phyloP scores from a whole-genome alignment of 2,797 vertebrate species.

The Eurystomus glaucurus region DNA sequence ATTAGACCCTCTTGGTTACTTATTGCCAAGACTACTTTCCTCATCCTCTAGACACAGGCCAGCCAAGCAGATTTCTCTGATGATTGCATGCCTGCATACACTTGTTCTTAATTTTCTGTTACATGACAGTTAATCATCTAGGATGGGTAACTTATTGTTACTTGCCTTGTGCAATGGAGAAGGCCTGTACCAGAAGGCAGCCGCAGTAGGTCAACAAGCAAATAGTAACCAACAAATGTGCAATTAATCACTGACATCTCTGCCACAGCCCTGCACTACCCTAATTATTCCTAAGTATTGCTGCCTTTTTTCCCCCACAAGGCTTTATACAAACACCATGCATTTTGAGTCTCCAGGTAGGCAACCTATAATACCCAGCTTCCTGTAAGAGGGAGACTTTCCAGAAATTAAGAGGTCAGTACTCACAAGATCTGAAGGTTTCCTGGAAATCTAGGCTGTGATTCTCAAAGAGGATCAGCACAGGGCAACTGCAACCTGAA shows the following conservation, averaged over 20 bases:
- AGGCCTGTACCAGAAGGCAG: background rate
- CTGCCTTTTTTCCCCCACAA: background rate
- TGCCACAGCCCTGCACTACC: accelerated
- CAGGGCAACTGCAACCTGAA: background rate
- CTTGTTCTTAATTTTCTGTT: background rate
- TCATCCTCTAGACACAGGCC: background rate
- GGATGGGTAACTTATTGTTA: background rate
- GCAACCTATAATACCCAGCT: background rate
- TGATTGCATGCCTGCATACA: background rate
- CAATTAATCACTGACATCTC: background rate
- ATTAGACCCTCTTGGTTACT: background rate
- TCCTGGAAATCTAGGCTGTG: background rate
- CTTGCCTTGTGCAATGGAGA: background rate
- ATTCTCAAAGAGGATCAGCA: background rate
- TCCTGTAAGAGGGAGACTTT: accelerated
- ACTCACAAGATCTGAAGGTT: background rate
- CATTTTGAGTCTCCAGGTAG: background rate
- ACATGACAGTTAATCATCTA: background rate
- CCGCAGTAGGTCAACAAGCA: background rate
- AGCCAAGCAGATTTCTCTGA: background rate
- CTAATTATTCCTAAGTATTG: background rate
- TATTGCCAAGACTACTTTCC: background rate
- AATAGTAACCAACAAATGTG: background rate
- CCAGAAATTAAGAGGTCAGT: background rate
- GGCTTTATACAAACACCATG: background rate